Evolutionary conservation across 2,797 vertebrate genomes (phyloP).

Genomic region (Enteromius afrohamiltoni): DNA sequence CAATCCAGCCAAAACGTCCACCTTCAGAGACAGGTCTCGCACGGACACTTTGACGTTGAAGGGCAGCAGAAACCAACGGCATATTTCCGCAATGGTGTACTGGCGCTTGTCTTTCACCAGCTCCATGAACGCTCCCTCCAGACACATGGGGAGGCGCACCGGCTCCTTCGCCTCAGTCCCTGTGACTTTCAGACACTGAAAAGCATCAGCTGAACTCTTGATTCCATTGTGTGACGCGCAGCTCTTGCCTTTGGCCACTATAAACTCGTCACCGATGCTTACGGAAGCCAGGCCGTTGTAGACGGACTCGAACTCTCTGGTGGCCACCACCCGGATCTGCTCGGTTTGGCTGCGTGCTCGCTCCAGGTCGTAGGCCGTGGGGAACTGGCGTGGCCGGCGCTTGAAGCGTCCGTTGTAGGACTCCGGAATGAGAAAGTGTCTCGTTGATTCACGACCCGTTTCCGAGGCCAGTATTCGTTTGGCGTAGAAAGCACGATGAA

Average conservation of each 20-base stretch:
- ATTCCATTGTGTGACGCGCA: slow-evolving; percentile 69
- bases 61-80: slow-evolving; percentile 77
- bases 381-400: slow-evolving; percentile 81
- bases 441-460: slow-evolving; percentile 76
- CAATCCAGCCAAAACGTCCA: slow-evolving; percentile 79
- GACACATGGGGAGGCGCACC: slow-evolving; percentile 78
- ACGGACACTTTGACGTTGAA: slow-evolving; percentile 86
- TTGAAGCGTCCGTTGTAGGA: slow-evolving; percentile 86
- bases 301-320: slow-evolving; percentile 75
- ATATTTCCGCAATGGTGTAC: slow-evolving; percentile 80
- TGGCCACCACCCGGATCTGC: slow-evolving; percentile 82
- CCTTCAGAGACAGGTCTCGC: slow-evolving; percentile 79
- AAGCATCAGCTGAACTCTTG: slow-evolving; percentile 66
- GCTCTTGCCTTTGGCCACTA: slow-evolving; percentile 73
- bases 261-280: slow-evolving; percentile 81
- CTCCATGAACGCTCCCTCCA: slow-evolving; percentile 86
- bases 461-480: slow-evolving; percentile 82
- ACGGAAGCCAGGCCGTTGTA: slow-evolving; percentile 76
- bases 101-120: slow-evolving; percentile 83
- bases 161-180: slow-evolving; percentile 52
- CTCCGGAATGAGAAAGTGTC: slow-evolving; percentile 83
- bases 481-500: slow-evolving; percentile 77
- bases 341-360: slow-evolving; percentile 79
- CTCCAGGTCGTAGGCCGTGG: slow-evolving; percentile 83
- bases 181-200: slow-evolving; percentile 80